These are phyloP conservation scores for Danio albolineatus DNA, from an alignment of 2,797 vertebrate genomes.

Conservation along the genomic window DNA sequence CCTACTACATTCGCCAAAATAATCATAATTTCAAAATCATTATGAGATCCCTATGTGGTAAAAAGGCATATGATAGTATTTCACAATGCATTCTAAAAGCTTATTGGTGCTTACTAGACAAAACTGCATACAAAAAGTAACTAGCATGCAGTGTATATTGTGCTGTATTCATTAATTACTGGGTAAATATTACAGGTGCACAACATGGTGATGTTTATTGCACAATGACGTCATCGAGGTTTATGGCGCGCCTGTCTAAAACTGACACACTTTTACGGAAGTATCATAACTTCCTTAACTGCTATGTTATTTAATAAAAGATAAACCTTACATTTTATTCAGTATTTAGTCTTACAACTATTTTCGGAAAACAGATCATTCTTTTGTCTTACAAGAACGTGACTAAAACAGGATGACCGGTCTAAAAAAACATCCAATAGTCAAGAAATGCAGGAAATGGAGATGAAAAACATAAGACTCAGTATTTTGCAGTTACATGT, in stretches of 20 bases:
- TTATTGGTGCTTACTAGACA: background rate
- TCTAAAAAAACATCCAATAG: background rate
- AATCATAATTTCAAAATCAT: background rate
- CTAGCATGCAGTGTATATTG: background rate
- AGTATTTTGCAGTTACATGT: too few relatives aligned
- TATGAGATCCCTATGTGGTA: too few relatives aligned
- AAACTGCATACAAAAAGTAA: background rate
- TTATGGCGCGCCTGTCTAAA: constrained; percentile 10
- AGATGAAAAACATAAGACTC: background rate
- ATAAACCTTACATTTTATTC: background rate
- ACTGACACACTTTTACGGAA: constrained; percentile 24
- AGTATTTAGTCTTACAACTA: background rate
- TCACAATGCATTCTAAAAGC: background rate
- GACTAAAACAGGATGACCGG: background rate
- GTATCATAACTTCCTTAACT: constrained; percentile 17
- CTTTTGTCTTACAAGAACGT: background rate
- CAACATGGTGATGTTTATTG: background rate
- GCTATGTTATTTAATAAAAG: background rate
- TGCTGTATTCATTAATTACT: background rate
- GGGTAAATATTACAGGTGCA: background rate
- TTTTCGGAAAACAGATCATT: background rate
- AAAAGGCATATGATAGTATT: background rate
- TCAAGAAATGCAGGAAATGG: background rate
- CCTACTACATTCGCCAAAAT: background rate
- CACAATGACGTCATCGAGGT: constrained; percentile 5